Base-by-base conservation (phyloP, 2,113 vertebrate species). In the Neolamprologus toae region DNA sequence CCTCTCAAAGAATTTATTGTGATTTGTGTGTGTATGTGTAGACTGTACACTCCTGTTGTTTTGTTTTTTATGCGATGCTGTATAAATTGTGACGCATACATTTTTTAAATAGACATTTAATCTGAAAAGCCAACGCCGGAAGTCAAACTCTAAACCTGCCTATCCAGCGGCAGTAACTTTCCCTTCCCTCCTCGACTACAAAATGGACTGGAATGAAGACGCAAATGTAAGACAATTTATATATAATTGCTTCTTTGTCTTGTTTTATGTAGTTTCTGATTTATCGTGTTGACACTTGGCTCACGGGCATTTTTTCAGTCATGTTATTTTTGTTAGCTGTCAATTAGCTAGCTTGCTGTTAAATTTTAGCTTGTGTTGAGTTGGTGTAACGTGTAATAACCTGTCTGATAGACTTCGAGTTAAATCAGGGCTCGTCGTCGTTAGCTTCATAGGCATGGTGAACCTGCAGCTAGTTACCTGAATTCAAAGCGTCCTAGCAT, bases 151-250 rank as follows among this genome's bases (percentile, higher is more conserved):
- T n/a, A 31, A 51, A 13, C n/a, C 26, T 19, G 14, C 11, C 79
- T 47, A 26, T 87, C 13, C 71, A 6, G 23, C 55, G 1, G 10
- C 54, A 51, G 71, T 49, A 89, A 91, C 90, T 86, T 91, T 88
- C 47, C 4, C 37, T 78, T 84, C 49, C 33, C 80, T 87, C 55
- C 87, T 86, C 40, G 89, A 90, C 82, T 84, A 82, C 91, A 92
- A 93, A 68, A 97, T 97, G 96, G 95, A 96, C 57, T 97, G 96
- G 96, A 88, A 35, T 3, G 93, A 92, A 37, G 91, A 85, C 51
- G 89, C 83, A 2, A 40, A 17, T 76, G 96, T 97, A 85, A 96
- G 94, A 93, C 19, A 4, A 5, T 61, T 73, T 37, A 1, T 14
- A 2, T 37, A 47, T 1, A 9, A 4, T 33, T 9, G 21, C 23